Percentiles rank a stretch among this genome's conserved stretches.
Conservation (phyloP, 2,797 vertebrate species). For the Microcaecilia unicolor region DNA sequence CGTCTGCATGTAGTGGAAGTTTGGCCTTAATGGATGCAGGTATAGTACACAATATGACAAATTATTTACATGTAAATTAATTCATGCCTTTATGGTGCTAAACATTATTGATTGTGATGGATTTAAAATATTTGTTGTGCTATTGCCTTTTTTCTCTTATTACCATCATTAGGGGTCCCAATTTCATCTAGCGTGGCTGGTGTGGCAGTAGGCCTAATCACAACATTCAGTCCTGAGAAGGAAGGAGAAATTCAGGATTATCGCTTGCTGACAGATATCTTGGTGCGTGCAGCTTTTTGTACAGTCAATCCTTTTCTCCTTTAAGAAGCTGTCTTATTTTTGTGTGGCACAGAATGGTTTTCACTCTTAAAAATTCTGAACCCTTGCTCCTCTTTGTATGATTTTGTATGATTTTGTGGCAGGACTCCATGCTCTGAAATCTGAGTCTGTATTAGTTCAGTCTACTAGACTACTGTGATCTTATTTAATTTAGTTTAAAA, state of each 20-base stretch:
- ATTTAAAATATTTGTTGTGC: slow-evolving; percentile 5
- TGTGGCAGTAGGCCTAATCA: slow-evolving; percentile 84
- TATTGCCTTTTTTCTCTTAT: background rate
- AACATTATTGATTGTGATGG: no score
- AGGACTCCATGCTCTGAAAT: no score
- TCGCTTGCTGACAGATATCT: slow-evolving; percentile 87
- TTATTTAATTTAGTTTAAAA: no score
- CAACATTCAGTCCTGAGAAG: slow-evolving; percentile 62
- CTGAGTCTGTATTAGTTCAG: no score
- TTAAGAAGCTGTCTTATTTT: background rate
- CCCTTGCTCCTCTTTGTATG: no score
- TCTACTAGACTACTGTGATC: no score
- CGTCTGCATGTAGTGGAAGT: slow-evolving; percentile 88
- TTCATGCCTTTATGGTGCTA: no score
- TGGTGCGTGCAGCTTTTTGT: slow-evolving; percentile 56
- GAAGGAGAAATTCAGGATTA: slow-evolving; percentile 78
- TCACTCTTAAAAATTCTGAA: no score
- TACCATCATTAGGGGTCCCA: slow-evolving; percentile 70
- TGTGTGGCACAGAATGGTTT: no score
- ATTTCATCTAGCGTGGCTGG: slow-evolving; percentile 84
- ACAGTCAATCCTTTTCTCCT: background rate
- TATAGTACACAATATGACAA: slow-evolving; percentile 32
- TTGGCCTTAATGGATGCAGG: slow-evolving; percentile 96
- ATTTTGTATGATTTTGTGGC: no score
- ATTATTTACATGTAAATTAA: no score